phyloP scores from a whole-genome alignment of 2,888 invertebrate species.

The Lutraria lutraria region DNA sequence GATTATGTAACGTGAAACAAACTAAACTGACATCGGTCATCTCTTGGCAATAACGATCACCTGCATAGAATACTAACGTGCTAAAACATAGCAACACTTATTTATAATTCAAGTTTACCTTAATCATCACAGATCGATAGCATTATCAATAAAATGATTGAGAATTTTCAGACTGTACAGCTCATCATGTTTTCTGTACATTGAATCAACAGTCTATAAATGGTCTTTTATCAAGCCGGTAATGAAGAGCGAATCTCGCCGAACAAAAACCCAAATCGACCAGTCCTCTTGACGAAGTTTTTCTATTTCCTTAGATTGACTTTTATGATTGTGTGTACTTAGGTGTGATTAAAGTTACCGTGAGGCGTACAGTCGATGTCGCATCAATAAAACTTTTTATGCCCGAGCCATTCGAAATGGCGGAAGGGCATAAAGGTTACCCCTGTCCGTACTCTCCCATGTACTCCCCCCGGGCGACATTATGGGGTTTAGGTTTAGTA shows the following conservation, averaged over 20 bases:
- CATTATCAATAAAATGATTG: constrained; percentile 35
- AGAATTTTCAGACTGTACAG: neutral
- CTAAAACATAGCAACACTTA: neutral
- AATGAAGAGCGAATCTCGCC: constrained; percentile 26
- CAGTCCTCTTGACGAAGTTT: constrained; percentile 18
- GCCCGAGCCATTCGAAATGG: too few relatives aligned
- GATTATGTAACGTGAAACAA: too few relatives aligned
- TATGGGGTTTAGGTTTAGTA: too few relatives aligned
- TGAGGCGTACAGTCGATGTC: too few relatives aligned
- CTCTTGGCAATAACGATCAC: neutral
- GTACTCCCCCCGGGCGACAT: too few relatives aligned
- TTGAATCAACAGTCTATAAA: constrained; percentile 7
- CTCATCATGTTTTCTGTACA: neutral
- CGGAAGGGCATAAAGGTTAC: too few relatives aligned
- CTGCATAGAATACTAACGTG: neutral
- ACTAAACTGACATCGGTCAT: neutral
- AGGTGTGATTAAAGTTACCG: neutral
- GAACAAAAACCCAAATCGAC: constrained; percentile 43
- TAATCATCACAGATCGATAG: constrained; percentile 37
- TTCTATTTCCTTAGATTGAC: constrained; percentile 6
- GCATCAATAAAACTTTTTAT: too few relatives aligned
- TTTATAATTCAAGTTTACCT: constrained; percentile 30
- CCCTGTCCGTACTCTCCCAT: too few relatives aligned
- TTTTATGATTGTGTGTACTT: neutral
- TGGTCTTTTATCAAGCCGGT: constrained; percentile 36